Evolutionary conservation across 2,797 vertebrate species (phyloP).

Genomic region (Anisognathus igniventris): DNA sequence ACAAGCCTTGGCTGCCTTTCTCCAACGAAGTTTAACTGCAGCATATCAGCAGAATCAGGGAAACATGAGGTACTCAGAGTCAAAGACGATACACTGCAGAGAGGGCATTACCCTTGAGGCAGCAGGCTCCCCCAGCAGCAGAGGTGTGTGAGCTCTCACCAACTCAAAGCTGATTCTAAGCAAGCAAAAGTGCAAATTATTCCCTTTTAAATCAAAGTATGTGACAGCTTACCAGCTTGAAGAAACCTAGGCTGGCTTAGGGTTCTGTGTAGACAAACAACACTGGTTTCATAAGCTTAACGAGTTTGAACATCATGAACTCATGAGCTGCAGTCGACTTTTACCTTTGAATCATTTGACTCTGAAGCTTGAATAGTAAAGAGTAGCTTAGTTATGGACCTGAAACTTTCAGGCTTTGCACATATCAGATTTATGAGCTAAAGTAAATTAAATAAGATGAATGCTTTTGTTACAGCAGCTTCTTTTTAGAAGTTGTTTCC

Average conservation of each 20-base stretch:
- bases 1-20: neutral
- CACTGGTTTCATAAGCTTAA: neutral
- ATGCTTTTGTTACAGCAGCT: neutral
- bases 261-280: neutral
- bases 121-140: neutral
- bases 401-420: neutral
- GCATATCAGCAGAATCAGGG: neutral
- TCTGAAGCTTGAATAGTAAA: neutral
- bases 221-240: neutral
- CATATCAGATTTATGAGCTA: neutral
- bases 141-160: neutral
- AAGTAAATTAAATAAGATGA: neutral
- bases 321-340: neutral
- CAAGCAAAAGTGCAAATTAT: neutral
- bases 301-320: neutral
- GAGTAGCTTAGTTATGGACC: neutral
- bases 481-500: neutral
- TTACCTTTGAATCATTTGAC: neutral
- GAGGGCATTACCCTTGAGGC: neutral
- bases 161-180: neutral
- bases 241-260: neutral
- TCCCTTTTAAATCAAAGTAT: neutral
- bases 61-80: neutral
- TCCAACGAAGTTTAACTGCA: neutral
- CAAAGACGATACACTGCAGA: neutral